These are phyloP conservation scores for Petrolisthes manimaculis DNA, from an alignment of 2,888 invertebrate genomes.

Conservation along the genomic window DNA sequence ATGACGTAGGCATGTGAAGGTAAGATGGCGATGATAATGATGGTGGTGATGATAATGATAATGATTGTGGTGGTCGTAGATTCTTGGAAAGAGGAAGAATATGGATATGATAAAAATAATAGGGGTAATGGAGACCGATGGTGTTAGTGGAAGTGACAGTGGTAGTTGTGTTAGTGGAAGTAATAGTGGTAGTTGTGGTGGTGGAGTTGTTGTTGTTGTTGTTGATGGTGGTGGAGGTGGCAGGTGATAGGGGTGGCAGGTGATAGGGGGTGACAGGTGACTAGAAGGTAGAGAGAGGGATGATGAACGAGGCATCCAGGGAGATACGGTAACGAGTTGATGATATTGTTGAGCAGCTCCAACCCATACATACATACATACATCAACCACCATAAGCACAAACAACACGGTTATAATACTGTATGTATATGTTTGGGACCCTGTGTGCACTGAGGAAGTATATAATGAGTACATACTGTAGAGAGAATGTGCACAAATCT, in stretches of 20 bases:
- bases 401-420: too few relatives aligned
- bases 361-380: too few relatives aligned
- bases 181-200: background rate
- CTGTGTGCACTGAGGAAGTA: too few relatives aligned
- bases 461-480: too few relatives aligned
- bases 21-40: background rate
- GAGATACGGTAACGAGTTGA: too few relatives aligned
- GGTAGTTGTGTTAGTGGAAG: constrained; percentile 13
- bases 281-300: too few relatives aligned
- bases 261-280: background rate
- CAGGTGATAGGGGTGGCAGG: background rate
- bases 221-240: background rate
- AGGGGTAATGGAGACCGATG: background rate
- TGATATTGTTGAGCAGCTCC: too few relatives aligned
- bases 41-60: background rate
- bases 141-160: constrained; percentile 1
- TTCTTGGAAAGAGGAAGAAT: background rate
- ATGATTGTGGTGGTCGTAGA: background rate
- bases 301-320: too few relatives aligned
- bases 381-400: too few relatives aligned
- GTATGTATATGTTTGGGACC: too few relatives aligned
- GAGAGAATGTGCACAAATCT: too few relatives aligned
- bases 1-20: background rate
- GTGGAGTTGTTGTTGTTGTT: background rate
- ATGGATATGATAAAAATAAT: background rate